A percentile compares a stretch with the other conserved stretches of the same genome.
Evolutionary conservation across 2,113 vertebrate genomes (phyloP).

Genomic region (Trinectes maculatus): DNA sequence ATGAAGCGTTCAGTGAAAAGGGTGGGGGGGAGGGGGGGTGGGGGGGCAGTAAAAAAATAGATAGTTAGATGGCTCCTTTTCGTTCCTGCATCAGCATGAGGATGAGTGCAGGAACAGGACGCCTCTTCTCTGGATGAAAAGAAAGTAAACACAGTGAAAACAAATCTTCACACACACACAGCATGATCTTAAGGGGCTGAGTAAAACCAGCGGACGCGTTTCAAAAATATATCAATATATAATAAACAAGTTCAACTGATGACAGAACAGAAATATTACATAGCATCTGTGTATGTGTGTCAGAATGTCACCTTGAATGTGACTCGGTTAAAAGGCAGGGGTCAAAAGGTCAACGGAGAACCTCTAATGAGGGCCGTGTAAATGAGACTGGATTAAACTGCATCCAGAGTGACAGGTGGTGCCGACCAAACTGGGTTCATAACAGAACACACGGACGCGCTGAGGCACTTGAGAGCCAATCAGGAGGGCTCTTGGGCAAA

Average conservation of each 20-base stretch:
- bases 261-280: background rate
- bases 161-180: conserved; percentile 41
- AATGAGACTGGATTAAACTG: too few relatives aligned
- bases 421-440: too few relatives aligned
- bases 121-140: conserved; percentile 33
- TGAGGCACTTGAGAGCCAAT: background rate
- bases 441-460: too few relatives aligned
- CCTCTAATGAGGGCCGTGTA: too few relatives aligned
- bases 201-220: conserved; percentile 1
- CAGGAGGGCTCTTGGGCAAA: background rate
- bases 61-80: conserved; percentile 49
- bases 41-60: conserved; percentile 24
- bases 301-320: too few relatives aligned
- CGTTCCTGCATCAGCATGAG: conserved; percentile 24
- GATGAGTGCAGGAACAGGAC: conserved; percentile 31
- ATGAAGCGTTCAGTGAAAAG: conserved; percentile 65
- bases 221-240: too few relatives aligned
- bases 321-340: too few relatives aligned
- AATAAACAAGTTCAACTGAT: background rate
- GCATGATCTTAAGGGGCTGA: background rate
- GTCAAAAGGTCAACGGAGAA: too few relatives aligned
- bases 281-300: too few relatives aligned
- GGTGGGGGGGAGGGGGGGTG: conserved; percentile 9
- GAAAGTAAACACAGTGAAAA: conserved; percentile 34
- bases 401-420: too few relatives aligned